phyloP scores from a whole-genome alignment of 2,888 invertebrate genomes.

The Archaeoteleia sp. region DNA sequence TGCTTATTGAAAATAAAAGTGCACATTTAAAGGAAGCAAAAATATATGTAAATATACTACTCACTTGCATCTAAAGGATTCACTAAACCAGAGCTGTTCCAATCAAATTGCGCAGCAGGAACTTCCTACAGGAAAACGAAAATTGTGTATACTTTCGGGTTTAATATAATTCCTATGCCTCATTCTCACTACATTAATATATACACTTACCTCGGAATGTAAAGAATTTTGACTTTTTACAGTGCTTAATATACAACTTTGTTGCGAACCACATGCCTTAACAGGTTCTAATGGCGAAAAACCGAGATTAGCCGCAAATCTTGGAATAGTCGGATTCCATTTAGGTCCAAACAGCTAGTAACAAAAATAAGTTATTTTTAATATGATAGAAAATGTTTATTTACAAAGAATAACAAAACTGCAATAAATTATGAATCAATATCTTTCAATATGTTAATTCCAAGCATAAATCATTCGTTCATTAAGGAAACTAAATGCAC shows the following conservation, averaged over 20 bases:
- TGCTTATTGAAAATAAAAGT: no score
- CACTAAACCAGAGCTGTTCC: slow-evolving; percentile 83
- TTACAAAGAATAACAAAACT: slow-evolving; percentile 1
- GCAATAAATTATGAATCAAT: no score
- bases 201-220: slow-evolving; percentile 66
- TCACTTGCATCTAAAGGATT: slow-evolving; percentile 81
- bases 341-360: slow-evolving; percentile 89
- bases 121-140: slow-evolving; percentile 72
- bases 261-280: slow-evolving; percentile 76
- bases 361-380: no score
- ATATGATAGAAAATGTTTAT: no score
- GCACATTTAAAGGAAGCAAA: no score
- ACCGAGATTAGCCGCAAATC: slow-evolving; percentile 90
- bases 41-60: no score
- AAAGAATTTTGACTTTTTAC: slow-evolving; percentile 57
- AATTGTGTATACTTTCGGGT: no score
- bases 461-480: no score
- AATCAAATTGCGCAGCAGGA: slow-evolving; percentile 84
- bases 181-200: background rate
- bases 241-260: slow-evolving; percentile 34
- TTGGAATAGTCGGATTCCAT: slow-evolving; percentile 88
- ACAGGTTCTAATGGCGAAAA: slow-evolving; percentile 86
- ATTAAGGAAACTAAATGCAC: no score
- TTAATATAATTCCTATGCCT: background rate
- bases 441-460: no score